A percentile compares a stretch with the other conserved stretches of the same genome.
phyloP scores from a whole-genome alignment of 2,888 invertebrate species.

The Cephus pulcher region DNA sequence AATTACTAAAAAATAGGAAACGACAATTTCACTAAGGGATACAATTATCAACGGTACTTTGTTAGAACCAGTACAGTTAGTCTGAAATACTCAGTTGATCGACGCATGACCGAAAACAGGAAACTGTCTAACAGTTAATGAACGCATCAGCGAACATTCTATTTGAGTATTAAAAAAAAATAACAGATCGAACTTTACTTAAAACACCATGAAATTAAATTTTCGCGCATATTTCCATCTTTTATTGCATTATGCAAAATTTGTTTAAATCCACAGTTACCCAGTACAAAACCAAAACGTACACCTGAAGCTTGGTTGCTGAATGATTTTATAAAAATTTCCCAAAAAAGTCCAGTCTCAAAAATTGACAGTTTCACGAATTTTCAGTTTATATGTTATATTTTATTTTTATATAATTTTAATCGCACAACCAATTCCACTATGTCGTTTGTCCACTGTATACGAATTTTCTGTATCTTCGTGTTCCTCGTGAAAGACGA shows the following conservation, averaged over 20 bases:
- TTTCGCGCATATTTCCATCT: neutral
- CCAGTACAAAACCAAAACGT: neutral
- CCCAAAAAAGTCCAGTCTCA: neutral
- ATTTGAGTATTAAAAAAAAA: neutral
- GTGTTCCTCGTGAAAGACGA: neutral
- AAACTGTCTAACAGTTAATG: neutral
- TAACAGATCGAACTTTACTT: neutral
- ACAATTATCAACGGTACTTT: neutral
- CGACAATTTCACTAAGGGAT: slow-evolving; percentile 2
- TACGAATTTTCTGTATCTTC: neutral
- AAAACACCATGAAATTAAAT: neutral
- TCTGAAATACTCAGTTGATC: slow-evolving; percentile 10
- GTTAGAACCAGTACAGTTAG: neutral
- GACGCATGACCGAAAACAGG: slow-evolving; percentile 13
- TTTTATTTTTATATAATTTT: neutral
- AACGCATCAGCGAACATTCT: slow-evolving; percentile 1
- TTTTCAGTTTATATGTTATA: neutral
- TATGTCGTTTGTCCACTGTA: neutral
- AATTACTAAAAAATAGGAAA: neutral
- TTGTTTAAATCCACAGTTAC: neutral
- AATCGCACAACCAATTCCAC: neutral
- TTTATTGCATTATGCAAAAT: neutral
- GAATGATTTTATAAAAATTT: neutral
- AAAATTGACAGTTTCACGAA: neutral
- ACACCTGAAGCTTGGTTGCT: neutral